These are phyloP conservation scores for Maccullochella peelii DNA, from an alignment of 2,113 vertebrate genomes.

Conservation along the genomic window DNA sequence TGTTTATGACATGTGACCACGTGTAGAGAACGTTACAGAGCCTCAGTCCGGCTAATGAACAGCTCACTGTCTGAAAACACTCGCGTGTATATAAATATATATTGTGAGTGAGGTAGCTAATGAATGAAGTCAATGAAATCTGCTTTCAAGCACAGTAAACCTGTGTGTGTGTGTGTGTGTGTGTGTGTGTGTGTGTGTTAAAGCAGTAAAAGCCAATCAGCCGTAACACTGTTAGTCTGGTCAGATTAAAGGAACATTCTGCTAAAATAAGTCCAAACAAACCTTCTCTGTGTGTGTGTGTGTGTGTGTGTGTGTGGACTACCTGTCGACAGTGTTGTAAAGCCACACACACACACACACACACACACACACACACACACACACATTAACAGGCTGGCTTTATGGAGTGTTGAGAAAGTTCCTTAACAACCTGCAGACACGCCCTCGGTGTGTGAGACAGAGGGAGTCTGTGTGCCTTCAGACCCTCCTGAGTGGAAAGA, in stretches of 20 bases:
- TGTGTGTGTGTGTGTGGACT: conserved; percentile 44
- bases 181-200: conserved; percentile 43
- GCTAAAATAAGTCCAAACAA: conserved; percentile 54
- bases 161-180: conserved; percentile 16
- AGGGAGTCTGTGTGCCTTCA: conserved; percentile 67
- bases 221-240: conserved; percentile 56
- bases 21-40: background rate
- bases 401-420: conserved; percentile 74
- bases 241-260: conserved; percentile 51
- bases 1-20: background rate
- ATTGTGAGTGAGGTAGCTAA: conserved; percentile 14
- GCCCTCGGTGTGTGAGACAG: conserved; percentile 61
- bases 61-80: conserved; percentile 19
- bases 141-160: conserved; percentile 4
- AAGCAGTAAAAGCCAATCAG: conserved; percentile 60
- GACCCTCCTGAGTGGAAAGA: conserved; percentile 50
- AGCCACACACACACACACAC: conserved; percentile 28
- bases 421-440: conserved; percentile 67
- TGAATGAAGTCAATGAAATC: conserved; percentile 43
- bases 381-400: conserved; percentile 73
- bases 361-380: conserved; percentile 22
- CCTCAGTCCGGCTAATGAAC: conserved; percentile 21
- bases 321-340: conserved; percentile 59
- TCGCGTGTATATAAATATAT: background rate
- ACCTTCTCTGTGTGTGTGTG: conserved; percentile 41